A percentile compares a stretch with the other conserved stretches of the same genome.
phyloP scores from a whole-genome alignment of 1,140 invertebrate species.

The Calliopsis andreniformis region DNA sequence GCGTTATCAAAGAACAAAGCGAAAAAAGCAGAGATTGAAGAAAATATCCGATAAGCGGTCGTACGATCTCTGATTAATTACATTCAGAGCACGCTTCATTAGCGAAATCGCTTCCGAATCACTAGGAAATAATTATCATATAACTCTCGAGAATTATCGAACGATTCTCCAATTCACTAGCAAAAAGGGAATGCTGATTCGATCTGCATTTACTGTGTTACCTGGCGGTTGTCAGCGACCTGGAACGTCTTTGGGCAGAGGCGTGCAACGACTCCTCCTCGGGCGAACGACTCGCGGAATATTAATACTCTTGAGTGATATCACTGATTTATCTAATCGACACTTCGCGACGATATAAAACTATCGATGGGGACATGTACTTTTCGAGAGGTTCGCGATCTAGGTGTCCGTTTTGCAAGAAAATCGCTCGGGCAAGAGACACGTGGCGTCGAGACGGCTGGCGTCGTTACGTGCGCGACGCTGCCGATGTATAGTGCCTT shows the following conservation, averaged over 20 bases:
- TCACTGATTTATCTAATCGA: not conserved
- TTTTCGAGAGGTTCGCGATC: too few relatives aligned
- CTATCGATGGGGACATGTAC: too few relatives aligned
- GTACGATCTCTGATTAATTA: not conserved
- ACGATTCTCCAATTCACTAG: not conserved
- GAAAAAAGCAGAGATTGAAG: too few relatives aligned
- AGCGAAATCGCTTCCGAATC: too few relatives aligned
- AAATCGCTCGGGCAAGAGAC: conserved; percentile 31
- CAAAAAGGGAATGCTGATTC: too few relatives aligned
- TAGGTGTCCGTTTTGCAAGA: not conserved
- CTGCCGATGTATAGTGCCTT: conserved; percentile 52
- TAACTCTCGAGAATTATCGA: too few relatives aligned
- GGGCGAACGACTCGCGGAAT: not conserved
- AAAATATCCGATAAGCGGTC: not conserved
- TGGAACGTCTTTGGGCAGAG: not conserved
- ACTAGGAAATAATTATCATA: too few relatives aligned
- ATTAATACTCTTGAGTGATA: not conserved
- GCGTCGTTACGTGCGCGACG: conserved; percentile 63
- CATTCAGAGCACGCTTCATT: not conserved
- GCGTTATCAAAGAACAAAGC: not conserved
- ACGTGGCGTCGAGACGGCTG: conserved; percentile 66
- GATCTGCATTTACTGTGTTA: not conserved
- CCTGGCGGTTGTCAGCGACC: not conserved
- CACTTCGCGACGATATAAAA: not conserved
- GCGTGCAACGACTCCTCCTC: not conserved